Conservation (phyloP, 2,888 invertebrate species). For the Criorhina ranunculi region DNA sequence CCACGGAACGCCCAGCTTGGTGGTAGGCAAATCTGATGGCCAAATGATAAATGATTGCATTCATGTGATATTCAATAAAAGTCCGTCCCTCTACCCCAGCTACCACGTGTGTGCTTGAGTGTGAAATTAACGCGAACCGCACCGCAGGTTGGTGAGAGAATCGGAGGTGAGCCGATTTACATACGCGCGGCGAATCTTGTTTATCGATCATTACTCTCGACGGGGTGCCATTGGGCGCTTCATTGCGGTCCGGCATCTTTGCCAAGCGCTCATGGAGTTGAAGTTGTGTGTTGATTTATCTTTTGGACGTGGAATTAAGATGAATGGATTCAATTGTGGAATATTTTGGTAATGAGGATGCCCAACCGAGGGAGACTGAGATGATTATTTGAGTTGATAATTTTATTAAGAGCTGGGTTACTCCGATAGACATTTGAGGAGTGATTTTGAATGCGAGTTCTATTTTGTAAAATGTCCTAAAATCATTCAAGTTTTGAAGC, state of each 20-base stretch:
- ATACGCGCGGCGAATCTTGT: slow-evolving; percentile 78
- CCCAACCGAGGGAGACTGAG: not conserved
- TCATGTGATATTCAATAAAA: slow-evolving; percentile 58
- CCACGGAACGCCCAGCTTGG: slow-evolving; percentile 30
- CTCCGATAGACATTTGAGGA: not conserved
- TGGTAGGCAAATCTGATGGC: slow-evolving; percentile 35
- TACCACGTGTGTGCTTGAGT: slow-evolving; percentile 55
- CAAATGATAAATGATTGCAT: slow-evolving; percentile 56
- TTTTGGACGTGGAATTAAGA: slow-evolving; percentile 68
- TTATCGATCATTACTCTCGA: slow-evolving; percentile 80
- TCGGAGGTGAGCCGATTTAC: slow-evolving; percentile 73
- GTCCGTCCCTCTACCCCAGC: slow-evolving; percentile 9
- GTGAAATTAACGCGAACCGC: slow-evolving; percentile 72
- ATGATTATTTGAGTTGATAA: slow-evolving; percentile 44
- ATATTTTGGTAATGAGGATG: slow-evolving; percentile 61
- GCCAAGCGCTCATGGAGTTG: not conserved
- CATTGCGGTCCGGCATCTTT: slow-evolving; percentile 40
- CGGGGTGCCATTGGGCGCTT: slow-evolving; percentile 78
- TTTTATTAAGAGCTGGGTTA: slow-evolving; percentile 37
- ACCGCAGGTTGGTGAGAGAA: slow-evolving; percentile 60
- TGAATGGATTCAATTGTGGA: slow-evolving; percentile 66
- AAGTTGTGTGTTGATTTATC: slow-evolving; percentile 72
- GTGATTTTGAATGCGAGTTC: no score
- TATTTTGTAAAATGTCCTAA: no score
- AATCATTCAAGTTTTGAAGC: no score